Conservation (phyloP, 2,797 vertebrate species). For the Taenioides sp. region DNA sequence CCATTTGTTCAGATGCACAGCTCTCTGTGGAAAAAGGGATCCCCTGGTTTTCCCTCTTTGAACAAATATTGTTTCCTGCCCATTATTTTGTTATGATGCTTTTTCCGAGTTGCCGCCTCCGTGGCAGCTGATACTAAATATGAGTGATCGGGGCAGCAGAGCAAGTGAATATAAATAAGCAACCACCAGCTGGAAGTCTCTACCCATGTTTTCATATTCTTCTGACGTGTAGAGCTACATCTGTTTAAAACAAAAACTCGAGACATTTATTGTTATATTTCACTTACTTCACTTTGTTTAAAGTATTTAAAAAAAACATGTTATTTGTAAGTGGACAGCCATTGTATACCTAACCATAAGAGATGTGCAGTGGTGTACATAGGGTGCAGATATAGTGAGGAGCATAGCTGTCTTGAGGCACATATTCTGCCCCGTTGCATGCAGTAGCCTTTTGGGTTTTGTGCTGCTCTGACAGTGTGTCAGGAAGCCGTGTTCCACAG, state of each 20-base stretch:
- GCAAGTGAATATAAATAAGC: constrained; percentile 11
- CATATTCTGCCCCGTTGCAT: constrained; percentile 33
- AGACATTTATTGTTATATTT: neutral
- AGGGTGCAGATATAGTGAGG: neutral
- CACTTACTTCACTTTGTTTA: neutral
- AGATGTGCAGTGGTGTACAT: neutral
- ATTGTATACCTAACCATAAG: neutral
- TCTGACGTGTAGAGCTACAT: neutral
- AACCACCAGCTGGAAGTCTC: neutral
- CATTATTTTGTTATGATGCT: constrained; percentile 7
- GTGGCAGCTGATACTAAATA: constrained; percentile 14
- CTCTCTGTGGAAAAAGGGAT: neutral
- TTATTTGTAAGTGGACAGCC: neutral
- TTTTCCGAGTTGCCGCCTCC: neutral
- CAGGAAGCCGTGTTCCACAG: constrained; percentile 58
- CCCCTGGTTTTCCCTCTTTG: neutral
- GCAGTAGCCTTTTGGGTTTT: constrained; percentile 53
- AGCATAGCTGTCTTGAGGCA: constrained; percentile 19
- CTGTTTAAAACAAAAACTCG: neutral
- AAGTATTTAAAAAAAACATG: neutral
- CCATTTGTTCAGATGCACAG: neutral
- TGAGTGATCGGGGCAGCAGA: neutral
- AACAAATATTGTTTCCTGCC: constrained; percentile 10
- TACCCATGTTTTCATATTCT: neutral
- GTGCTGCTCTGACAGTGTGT: constrained; percentile 55